Percentiles rank a stretch among this genome's conserved stretches.
Evolutionary conservation across 2,797 vertebrate genomes (phyloP).

Genomic region (Cynopterus sphinx): DNA sequence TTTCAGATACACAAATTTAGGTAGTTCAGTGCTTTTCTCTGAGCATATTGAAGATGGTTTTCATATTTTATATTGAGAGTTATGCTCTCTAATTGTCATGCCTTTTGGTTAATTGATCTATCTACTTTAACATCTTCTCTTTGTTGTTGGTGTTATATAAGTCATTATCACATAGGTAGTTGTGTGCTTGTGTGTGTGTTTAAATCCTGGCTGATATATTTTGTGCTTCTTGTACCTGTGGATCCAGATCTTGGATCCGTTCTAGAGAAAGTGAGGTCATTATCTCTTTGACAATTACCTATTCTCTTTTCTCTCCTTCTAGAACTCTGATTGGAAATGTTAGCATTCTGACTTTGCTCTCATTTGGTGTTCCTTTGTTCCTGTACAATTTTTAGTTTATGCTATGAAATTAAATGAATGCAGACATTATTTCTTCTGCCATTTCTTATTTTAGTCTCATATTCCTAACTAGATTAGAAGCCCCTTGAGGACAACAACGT

Average conservation of each 20-base stretch:
- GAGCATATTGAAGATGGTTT: neutral
- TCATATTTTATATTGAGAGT: constrained; percentile 20
- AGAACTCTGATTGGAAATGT: neutral
- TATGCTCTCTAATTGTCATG: neutral
- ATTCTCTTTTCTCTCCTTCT: neutral
- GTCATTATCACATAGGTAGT: neutral
- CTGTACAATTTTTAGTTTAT: neutral
- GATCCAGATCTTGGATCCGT: neutral
- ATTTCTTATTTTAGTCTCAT: neutral
- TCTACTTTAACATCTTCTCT: neutral
- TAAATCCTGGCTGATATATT: neutral
- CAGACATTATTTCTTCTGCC: neutral
- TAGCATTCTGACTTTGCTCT: neutral
- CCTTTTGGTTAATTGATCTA: neutral
- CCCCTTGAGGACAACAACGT: neutral
- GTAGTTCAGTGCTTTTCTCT: neutral
- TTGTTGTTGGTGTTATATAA: neutral
- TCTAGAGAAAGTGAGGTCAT: neutral
- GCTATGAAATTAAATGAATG: neutral
- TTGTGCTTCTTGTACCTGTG: neutral
- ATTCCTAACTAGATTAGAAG: neutral
- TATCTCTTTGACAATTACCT: neutral
- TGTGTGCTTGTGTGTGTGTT: neutral
- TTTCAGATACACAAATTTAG: neutral
- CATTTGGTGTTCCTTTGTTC: neutral